Evolutionary conservation across 2,113 vertebrate species (phyloP), one percentile per base, ranked within the genome.

Genomic region (Psittacara wagleri): DNA sequence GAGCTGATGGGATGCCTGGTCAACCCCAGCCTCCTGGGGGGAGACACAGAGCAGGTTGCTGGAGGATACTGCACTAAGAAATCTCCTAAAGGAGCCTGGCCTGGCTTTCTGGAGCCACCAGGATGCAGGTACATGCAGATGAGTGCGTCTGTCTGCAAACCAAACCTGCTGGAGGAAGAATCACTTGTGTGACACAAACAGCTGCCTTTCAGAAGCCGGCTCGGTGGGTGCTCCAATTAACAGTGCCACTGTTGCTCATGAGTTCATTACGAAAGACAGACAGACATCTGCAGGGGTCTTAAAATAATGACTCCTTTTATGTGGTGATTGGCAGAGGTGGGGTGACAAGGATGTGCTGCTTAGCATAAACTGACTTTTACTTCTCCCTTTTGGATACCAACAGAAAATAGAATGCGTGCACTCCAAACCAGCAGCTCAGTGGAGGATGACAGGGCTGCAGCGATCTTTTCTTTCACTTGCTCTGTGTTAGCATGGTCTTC

Each of bases 171-270:
- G 94, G 91, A 96, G 89, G 82, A 92, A 70, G 86, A 74, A 84
- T 62, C 4, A 0, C 68, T 86, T 0, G 25, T 54, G 88, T 92
- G 96, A 94, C 96, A 95, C 92, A 70, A 90, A 55, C 95, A 84
- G 27, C 46, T 2, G 28, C 80, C 59, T 64, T 63, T 79, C 92
- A 57, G 92, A 85, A 96, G 95, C 73, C 24, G 4, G 74, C 95
- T 66, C 94, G 39, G 88, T 96, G 95, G 97, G 96, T 57, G 92
- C 94, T 91, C 96, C 96, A 97, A 97, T 97, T 97, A 97, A 57
- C 79, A 64, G 94, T 14, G 90, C 94, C 94, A 19, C 14, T 24
- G 88, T 46, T 93, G 93, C 94, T 94, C 92, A 1, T 37, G 94
- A 92, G 73, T 46, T 97, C 95, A 96, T 96, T 96, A 94, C 91